Evolutionary conservation across 2,113 vertebrate genomes (phyloP), one percentile per base, ranked within the genome.

Genomic region (Caranx melampygus): DNA sequence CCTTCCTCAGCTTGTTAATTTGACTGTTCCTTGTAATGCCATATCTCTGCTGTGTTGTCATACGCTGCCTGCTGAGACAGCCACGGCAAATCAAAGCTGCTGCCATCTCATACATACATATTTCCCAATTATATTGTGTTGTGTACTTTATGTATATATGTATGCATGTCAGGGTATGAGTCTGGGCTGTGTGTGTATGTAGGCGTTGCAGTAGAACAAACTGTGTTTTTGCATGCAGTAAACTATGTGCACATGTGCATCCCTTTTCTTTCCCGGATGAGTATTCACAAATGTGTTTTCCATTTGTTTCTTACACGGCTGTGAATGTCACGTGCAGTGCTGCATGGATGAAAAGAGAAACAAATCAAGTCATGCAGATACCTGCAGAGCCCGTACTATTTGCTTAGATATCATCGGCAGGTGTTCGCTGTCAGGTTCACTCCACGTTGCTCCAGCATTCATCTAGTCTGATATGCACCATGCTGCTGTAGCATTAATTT

Each of bases 1-100:
- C 78, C 75, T 81, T 44, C 12, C 71, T 59, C 49, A 31, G 75
- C 70, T 86, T 89, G 78, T 90, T 93, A 91, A 91, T 91, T 86
- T 86, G 78, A 80, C 81, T 75, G 13, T 76, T 81, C 81, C 84
- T 67, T 72, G 75, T 64, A 72, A 72, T 9, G 58, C 72, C 58
- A 49, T 69, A 52, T 72, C 60, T 47, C 65, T n/a, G 72, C 73
- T 63, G 63, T 76, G 66, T 66, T 87, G 73, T 78, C 55, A 75
- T 45, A 35, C 11, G 21, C 40, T 54, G 64, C 86, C 87, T 77
- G 73, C 83, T 74, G 86, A 81, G 83, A 87, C 63, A 79, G 76
- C 78, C 55, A 15, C 74, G 67, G 78, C 62, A 74, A 87, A 91
- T 85, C 86, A 90, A 90, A 88, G 81, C 62, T 62, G 66, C 6